Base-by-base conservation (phyloP, 2,888 invertebrate species). In the Ophion ventricosus region DNA sequence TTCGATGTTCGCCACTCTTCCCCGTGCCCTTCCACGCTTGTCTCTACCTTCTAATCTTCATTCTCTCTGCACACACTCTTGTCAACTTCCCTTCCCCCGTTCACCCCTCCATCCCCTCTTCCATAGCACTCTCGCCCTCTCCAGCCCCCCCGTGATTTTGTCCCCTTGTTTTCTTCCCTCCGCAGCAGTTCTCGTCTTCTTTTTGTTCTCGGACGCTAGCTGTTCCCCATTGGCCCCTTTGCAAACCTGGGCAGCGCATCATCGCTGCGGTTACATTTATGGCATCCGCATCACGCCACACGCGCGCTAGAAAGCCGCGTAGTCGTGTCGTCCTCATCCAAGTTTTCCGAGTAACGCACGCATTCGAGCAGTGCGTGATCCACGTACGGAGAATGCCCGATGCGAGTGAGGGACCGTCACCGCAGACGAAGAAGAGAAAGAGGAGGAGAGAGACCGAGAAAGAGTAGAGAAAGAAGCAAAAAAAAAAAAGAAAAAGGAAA, bases 331-430 rank as follows among this genome's bases (percentile, higher is more conserved):
- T 75, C 80, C 61, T 49, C 79, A 35, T 67, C 25, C 78, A 73
- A 74, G 67, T 78, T 81, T 84, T 84, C 84, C 81, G 63, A 81
- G 84, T 84, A 84, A 84, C 78, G 84, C 76, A 84, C 84, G 80
- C 73, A 77, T 49, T 72, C 66, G 40, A 35, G 35, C 35, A 26
- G 79, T 84, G 84, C 81, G 78, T 81, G 81, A 80, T 79, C 78
- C 78, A 81, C 70, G 84, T 61, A 84, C 84, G 74, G 59, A 59
- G 78, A 84, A 84, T 77, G 73, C 69, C 59, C 56, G 67, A 70
- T n/a, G 23, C 54, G 43, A 57, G 66, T 75, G 83, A 63, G 64
- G 25, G 20, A 64, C 8, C 40, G 49, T 59, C 67, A 70, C 57
- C 40, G 26, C 23, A 23, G 20, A 59, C 73, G 59, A 43, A 43